These are phyloP conservation scores for Lycaon pictus DNA, from an alignment of 2,113 vertebrate species.

Conservation along the genomic window DNA sequence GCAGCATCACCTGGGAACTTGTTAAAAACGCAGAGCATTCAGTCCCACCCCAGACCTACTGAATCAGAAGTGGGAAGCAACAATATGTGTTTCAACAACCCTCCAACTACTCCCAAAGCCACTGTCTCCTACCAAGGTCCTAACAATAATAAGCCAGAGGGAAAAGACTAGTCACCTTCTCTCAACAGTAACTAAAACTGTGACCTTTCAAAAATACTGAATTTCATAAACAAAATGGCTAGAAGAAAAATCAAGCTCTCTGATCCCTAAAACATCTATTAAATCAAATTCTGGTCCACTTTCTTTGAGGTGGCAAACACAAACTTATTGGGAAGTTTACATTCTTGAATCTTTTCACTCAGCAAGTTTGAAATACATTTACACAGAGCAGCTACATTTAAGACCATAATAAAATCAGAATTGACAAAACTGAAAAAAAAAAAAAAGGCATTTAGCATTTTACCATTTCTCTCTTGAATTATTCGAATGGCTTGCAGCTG, in stretches of 20 bases:
- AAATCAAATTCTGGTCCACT: conserved; percentile 4
- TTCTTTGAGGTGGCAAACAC: not conserved
- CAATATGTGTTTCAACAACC: not conserved
- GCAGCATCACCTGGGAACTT: not conserved
- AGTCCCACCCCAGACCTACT: not conserved
- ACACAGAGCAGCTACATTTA: conserved; percentile 39
- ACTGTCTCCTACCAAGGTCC: not conserved
- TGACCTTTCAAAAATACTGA: not conserved
- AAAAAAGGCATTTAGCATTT: conserved; percentile 51
- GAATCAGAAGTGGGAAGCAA: not conserved
- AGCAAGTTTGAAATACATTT: conserved; percentile 58
- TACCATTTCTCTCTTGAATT: conserved; percentile 97
- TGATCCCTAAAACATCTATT: not conserved
- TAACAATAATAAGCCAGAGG: not conserved
- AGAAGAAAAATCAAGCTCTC: not conserved
- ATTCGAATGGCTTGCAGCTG: conserved; percentile 97
- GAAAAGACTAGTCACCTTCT: not conserved
- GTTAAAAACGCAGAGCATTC: conserved; percentile 4
- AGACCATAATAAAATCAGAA: not conserved
- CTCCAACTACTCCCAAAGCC: not conserved
- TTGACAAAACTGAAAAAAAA: not conserved
- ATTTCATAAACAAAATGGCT: conserved; percentile 26
- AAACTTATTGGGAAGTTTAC: not conserved
- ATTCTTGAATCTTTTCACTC: not conserved
- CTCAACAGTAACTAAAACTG: not conserved